These are phyloP conservation scores for Chymomyza caudatula DNA, from an alignment of 2,888 invertebrate species.

Conservation along the genomic window DNA sequence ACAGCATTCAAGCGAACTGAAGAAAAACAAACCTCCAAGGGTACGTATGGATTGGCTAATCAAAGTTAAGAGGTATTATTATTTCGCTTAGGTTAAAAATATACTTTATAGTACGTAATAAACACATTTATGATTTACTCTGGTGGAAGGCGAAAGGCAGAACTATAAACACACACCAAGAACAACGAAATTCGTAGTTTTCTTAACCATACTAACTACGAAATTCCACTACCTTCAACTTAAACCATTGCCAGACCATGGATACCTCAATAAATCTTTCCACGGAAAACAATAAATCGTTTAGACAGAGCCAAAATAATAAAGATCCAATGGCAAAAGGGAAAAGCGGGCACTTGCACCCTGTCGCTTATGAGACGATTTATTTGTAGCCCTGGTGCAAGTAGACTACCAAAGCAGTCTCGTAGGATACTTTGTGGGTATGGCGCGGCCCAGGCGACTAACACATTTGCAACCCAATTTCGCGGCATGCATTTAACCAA, in stretches of 20 bases:
- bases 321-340: conserved; percentile 25
- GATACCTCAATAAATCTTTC: conserved; percentile 62
- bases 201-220: not conserved
- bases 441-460: not conserved
- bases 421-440: not conserved
- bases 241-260: conserved; percentile 10
- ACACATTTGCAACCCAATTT: not conserved
- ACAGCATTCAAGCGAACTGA: too few relatives aligned
- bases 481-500: not conserved
- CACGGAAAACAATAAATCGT: conserved; percentile 69
- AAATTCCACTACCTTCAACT: not conserved
- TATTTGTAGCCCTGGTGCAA: not conserved
- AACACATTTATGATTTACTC: too few relatives aligned
- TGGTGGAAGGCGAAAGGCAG: too few relatives aligned
- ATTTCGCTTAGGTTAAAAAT: too few relatives aligned
- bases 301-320: conserved; percentile 60
- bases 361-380: not conserved
- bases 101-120: too few relatives aligned
- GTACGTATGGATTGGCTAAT: too few relatives aligned
- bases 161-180: too few relatives aligned
- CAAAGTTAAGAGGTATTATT: too few relatives aligned
- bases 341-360: not conserved
- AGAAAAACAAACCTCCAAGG: too few relatives aligned
- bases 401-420: not conserved
- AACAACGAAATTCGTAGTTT: conserved; percentile 3